Percentiles rank a stretch among this genome's conserved stretches.
Conservation (phyloP, 2,113 vertebrate species). For the Irena cyanogastra region DNA sequence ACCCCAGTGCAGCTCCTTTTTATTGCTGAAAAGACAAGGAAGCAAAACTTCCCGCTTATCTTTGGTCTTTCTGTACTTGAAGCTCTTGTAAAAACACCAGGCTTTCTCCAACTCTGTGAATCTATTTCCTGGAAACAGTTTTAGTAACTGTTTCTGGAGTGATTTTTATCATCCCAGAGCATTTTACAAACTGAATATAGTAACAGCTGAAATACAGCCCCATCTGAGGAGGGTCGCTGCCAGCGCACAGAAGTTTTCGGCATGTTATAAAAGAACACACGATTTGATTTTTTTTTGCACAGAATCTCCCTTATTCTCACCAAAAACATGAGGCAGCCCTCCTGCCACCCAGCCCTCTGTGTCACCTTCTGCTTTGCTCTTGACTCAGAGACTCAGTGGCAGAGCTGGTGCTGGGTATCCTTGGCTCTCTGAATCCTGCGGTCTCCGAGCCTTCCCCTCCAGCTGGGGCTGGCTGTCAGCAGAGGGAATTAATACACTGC, state of each 20-base stretch:
- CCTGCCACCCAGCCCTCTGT: background rate
- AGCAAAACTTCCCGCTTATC: background rate
- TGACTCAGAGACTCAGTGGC: fast-evolving
- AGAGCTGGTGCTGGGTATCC: background rate
- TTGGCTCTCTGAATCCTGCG: fast-evolving
- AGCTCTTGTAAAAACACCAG: background rate
- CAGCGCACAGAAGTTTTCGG: background rate
- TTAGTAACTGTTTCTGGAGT: constrained; percentile 17
- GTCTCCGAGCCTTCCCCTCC: background rate
- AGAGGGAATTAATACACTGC: background rate
- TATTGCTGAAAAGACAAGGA: background rate
- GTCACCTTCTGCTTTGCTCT: background rate
- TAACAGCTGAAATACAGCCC: background rate
- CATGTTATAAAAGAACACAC: background rate
- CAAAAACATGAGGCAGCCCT: background rate
- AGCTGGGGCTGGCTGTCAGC: background rate
- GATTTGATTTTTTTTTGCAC: background rate
- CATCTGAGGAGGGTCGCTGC: background rate
- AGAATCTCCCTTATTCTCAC: background rate
- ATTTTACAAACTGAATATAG: constrained; percentile 21
- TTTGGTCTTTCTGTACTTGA: background rate
- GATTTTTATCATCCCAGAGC: constrained; percentile 14
- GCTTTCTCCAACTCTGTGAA: background rate
- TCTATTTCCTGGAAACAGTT: background rate
- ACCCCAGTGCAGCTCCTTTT: background rate